Evolutionary conservation across 2,888 invertebrate species (phyloP).

Genomic region (Pristionchus entomophagus): DNA sequence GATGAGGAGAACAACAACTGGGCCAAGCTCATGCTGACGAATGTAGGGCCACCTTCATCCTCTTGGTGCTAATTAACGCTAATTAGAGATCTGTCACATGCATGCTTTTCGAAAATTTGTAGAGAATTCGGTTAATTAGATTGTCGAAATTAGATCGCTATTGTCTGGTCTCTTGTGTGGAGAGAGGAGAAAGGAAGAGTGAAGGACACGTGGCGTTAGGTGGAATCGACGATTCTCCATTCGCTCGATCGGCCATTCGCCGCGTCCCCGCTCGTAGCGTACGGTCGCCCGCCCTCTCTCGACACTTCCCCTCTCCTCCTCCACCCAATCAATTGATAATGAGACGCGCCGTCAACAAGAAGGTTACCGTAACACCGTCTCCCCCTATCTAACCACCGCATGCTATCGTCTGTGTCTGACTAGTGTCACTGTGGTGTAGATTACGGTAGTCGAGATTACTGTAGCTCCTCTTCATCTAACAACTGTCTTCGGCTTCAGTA

Average conservation of each 20-base stretch:
- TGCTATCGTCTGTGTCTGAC: background rate
- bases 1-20: conserved; percentile 27
- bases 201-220: background rate
- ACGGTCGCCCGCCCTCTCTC: conserved; percentile 5
- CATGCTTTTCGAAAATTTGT: background rate
- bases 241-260: background rate
- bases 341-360: conserved; percentile 17
- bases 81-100: background rate
- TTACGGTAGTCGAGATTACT: background rate
- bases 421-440: background rate
- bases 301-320: background rate
- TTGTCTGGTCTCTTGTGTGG: too few species aligned
- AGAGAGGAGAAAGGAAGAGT: background rate
- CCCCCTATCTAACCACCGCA: conserved; percentile 8
- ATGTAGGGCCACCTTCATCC: background rate
- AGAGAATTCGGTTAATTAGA: too few species aligned
- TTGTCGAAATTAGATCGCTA: too few species aligned
- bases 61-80: background rate
- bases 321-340: background rate
- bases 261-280: background rate
- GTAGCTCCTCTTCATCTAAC: too few species aligned
- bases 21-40: background rate
- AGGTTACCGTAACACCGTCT: conserved; percentile 6
- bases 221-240: background rate
- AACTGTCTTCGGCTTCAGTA: too few species aligned